Evolutionary conservation across 2,113 vertebrate species (phyloP), one percentile per base, ranked within the genome.

Genomic region (Vicugna pacos): DNA sequence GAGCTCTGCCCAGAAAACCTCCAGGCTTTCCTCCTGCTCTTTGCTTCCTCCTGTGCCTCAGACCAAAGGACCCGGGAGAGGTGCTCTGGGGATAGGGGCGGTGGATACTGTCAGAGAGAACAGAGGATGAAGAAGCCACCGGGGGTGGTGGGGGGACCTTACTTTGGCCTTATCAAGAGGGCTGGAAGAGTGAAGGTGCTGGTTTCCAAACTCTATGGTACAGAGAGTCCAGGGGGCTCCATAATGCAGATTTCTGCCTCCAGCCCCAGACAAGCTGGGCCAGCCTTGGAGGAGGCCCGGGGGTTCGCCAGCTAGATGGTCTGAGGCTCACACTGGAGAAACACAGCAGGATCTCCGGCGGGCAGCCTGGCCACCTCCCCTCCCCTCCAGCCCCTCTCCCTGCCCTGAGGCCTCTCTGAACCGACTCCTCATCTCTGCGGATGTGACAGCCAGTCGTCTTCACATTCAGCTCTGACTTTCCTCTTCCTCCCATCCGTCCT

Each of bases 311-410:
- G 60, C 22, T 28, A 13, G 20, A 26, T 0, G 2, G 83, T 35
- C 72, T 15, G 3, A 58, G 32, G 20, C 24, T 15, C 20, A 17
- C 28, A 5, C 6, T 8, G 24, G 80, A 69, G 50, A 42, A n/a
- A n/a, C 3, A 5, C 14, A 19, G 35, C 14, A 35, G 38, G 14
- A 16, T 30, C 8, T 14, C 19, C 35, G 56, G 10, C 0, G 1
- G 76, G 56, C 58, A 17, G 13, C 24, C 69, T 32, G 8, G 52
- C 3, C 60, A 22, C 32, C 24, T 8, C n/a, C 15, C 42, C 19
- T 20, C 35, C 65, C 42, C 60, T 52, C 42, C 24, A 35, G 4
- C 38, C 24, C 22, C 3, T 10, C 48, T 50, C 42, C 8, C 3
- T 5, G 42, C 26, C 6, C 54, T 2, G n/a, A 24, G 0, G 6